Evolutionary conservation across 2,113 vertebrate species (phyloP).

Genomic region (Xiphorhynchus elegans): DNA sequence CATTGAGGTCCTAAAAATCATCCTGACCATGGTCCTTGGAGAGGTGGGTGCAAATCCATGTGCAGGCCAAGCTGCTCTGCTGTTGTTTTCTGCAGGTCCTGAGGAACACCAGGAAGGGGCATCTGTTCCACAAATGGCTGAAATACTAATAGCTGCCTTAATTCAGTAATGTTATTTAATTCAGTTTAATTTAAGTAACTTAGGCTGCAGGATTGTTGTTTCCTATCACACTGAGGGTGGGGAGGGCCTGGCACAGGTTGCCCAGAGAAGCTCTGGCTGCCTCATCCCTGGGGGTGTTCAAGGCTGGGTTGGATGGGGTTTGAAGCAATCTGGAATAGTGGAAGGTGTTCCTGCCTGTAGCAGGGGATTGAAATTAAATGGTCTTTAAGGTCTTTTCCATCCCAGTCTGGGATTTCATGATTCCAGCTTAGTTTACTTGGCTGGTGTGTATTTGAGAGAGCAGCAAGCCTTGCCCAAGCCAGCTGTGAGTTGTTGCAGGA

Average conservation of each 20-base stretch:
- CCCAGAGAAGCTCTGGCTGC: background rate
- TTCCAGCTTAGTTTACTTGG: background rate
- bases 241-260: background rate
- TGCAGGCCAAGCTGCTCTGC: background rate
- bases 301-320: background rate
- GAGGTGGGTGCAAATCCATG: fast-evolving
- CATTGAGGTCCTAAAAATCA: fast-evolving
- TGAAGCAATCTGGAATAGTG: fast-evolving
- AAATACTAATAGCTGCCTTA: background rate
- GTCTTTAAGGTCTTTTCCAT: background rate
- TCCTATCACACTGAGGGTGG: background rate
- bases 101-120: fast-evolving
- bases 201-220: background rate
- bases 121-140: background rate
- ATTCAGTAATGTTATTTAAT: background rate
- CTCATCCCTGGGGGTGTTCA: background rate
- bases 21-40: background rate
- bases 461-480: background rate
- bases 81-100: background rate
- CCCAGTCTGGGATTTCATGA: fast-evolving
- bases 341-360: background rate
- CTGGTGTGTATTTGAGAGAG: background rate
- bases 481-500: fast-evolving
- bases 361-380: background rate
- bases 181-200: background rate